These are phyloP conservation scores for Phalanger gymnotis DNA, from an alignment of 2,797 vertebrate genomes.

Conservation along the genomic window DNA sequence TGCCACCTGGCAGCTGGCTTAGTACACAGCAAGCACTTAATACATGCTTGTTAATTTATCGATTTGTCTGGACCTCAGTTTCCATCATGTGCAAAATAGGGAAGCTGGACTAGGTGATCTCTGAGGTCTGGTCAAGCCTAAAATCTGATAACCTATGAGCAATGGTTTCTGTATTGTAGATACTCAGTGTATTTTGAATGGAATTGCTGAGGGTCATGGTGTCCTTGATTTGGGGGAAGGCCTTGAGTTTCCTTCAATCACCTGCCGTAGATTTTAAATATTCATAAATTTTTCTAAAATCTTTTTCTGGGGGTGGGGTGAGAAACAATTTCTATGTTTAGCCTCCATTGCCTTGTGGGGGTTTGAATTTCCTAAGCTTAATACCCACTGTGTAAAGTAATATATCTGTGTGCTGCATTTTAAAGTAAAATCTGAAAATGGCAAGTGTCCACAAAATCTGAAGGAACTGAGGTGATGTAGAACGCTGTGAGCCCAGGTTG, in stretches of 20 bases:
- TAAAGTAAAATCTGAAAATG: background rate
- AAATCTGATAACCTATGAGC: background rate
- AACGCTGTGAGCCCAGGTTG: background rate
- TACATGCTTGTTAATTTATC: background rate
- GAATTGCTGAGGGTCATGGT: background rate
- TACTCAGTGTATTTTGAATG: background rate
- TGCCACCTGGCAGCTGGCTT: background rate
- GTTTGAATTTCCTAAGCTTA: slow-evolving; percentile 11
- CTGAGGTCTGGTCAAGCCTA: background rate
- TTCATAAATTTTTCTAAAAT: background rate
- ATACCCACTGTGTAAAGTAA: background rate
- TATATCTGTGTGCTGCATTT: background rate
- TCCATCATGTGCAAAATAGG: background rate
- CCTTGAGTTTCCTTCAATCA: background rate
- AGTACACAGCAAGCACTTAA: background rate
- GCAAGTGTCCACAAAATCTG: background rate
- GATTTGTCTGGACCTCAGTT: background rate
- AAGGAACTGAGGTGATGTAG: background rate
- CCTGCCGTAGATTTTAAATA: background rate
- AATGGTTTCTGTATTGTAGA: background rate
- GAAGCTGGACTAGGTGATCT: background rate
- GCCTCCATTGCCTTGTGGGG: background rate
- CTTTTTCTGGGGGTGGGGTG: background rate
- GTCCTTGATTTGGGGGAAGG: background rate
- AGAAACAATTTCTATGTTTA: background rate